Conservation (phyloP, 2,113 vertebrate genomes). For the Prolemur simus region DNA sequence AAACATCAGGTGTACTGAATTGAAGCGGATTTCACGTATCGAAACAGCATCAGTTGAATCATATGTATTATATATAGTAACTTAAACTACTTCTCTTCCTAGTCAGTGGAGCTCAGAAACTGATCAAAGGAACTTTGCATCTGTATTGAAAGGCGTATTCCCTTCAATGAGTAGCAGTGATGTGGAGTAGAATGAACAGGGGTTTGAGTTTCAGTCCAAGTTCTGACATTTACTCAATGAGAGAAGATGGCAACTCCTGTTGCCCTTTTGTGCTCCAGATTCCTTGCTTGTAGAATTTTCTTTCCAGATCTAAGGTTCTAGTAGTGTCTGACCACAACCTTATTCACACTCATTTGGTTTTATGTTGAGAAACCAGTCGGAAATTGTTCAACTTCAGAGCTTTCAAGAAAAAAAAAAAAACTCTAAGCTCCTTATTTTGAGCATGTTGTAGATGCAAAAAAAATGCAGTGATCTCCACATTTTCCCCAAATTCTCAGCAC, state of each 20-base stretch:
- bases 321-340: not conserved
- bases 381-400: not conserved
- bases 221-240: not conserved
- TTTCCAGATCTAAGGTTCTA: not conserved
- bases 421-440: constrained; percentile 24
- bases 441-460: not conserved
- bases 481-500: constrained; percentile 8
- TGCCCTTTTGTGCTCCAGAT: not conserved
- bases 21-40: not conserved
- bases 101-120: not conserved
- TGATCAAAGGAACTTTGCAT: not conserved
- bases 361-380: not conserved
- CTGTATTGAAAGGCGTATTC: not conserved
- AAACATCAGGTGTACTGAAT: not conserved
- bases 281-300: not conserved
- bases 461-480: not conserved
- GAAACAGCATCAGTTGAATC: not conserved
- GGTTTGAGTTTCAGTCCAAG: not conserved
- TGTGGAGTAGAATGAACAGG: not conserved
- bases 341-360: not conserved
- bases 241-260: not conserved
- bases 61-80: not conserved
- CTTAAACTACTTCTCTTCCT: not conserved
- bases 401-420: not conserved
- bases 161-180: not conserved